These are phyloP conservation scores for Plutella xylostella DNA, from an alignment of 2,888 invertebrate species.

Conservation along the genomic window DNA sequence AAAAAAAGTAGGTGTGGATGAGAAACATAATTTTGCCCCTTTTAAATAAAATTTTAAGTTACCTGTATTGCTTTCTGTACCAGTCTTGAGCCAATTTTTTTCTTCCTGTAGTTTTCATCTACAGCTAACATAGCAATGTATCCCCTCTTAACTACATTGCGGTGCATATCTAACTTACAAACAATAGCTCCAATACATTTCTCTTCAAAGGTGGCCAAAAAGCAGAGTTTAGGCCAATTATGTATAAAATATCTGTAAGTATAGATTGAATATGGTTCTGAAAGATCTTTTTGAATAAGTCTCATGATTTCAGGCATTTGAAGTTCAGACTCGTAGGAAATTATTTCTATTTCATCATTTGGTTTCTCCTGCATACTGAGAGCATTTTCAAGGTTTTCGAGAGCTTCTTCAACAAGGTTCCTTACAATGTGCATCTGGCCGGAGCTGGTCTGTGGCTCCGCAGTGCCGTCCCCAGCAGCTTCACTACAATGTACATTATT, in stretches of 20 bases:
- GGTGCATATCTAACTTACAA: slow-evolving; percentile 96
- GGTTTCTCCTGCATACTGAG: slow-evolving; percentile 26
- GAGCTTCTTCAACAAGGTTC: slow-evolving; percentile 11
- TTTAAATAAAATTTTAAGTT: slow-evolving; percentile 11
- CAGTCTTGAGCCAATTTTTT: slow-evolving; percentile 89
- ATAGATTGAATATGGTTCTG: slow-evolving; percentile 99
- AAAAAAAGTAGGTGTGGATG: neutral
- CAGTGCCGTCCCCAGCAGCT: slow-evolving; percentile 23
- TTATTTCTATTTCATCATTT: slow-evolving; percentile 48
- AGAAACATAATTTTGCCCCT: no score
- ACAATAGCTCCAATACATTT: slow-evolving; percentile 98
- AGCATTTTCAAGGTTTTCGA: slow-evolving; percentile 28
- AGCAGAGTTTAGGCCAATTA: slow-evolving; percentile 99
- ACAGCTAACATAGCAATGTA: slow-evolving; percentile 99
- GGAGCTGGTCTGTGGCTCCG: slow-evolving; percentile 11
- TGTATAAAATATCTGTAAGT: slow-evolving; percentile 99
- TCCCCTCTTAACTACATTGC: slow-evolving; percentile 90
- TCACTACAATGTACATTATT: slow-evolving; percentile 57
- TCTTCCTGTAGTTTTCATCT: slow-evolving; percentile 93
- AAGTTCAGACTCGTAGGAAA: slow-evolving; percentile 89
- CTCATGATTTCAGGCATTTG: slow-evolving; percentile 99
- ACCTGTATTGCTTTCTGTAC: slow-evolving; percentile 84
- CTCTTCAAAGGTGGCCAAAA: slow-evolving; percentile 89
- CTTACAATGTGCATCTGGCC: slow-evolving; percentile 24
- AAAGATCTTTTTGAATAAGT: slow-evolving; percentile 98